phyloP scores from a whole-genome alignment of 2,113 vertebrate genomes.

The Apteryx mantelli region DNA sequence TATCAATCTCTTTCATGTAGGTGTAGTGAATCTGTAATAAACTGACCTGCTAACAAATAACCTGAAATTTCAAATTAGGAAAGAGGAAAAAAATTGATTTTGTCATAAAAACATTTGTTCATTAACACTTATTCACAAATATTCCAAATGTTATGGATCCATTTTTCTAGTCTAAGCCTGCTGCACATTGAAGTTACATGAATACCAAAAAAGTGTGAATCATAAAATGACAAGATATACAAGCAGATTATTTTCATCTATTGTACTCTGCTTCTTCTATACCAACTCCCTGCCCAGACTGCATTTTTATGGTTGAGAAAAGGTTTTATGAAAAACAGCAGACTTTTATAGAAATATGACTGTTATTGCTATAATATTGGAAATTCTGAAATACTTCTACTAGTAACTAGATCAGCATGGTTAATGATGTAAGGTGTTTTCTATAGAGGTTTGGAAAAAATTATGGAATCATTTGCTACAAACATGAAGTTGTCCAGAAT shows the following conservation, averaged over 20 bases:
- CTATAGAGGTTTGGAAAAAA: slow-evolving; percentile 19
- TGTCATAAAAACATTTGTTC: background rate
- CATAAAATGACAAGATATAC: background rate
- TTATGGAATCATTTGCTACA: background rate
- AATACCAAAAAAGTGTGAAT: background rate
- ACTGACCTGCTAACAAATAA: background rate
- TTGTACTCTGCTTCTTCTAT: background rate
- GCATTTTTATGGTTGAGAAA: slow-evolving; percentile 37
- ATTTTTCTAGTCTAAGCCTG: background rate
- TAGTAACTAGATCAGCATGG: slow-evolving; percentile 48
- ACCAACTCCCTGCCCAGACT: slow-evolving; percentile 1
- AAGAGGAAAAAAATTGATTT: background rate
- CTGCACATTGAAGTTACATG: background rate
- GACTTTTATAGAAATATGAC: slow-evolving; percentile 24
- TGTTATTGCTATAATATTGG: slow-evolving; percentile 11
- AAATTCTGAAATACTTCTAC: slow-evolving; percentile 44
- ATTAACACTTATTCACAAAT: background rate
- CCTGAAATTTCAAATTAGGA: background rate
- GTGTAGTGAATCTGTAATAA: background rate
- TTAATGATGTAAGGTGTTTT: slow-evolving; percentile 26
- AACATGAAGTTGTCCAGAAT: background rate
- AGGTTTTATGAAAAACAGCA: slow-evolving; percentile 37
- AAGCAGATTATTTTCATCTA: slow-evolving; percentile 45
- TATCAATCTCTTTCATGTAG: background rate
- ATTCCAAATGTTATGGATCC: background rate